These are phyloP conservation scores for Fragum sueziense DNA, from an alignment of 2,888 invertebrate genomes.

Conservation along the genomic window DNA sequence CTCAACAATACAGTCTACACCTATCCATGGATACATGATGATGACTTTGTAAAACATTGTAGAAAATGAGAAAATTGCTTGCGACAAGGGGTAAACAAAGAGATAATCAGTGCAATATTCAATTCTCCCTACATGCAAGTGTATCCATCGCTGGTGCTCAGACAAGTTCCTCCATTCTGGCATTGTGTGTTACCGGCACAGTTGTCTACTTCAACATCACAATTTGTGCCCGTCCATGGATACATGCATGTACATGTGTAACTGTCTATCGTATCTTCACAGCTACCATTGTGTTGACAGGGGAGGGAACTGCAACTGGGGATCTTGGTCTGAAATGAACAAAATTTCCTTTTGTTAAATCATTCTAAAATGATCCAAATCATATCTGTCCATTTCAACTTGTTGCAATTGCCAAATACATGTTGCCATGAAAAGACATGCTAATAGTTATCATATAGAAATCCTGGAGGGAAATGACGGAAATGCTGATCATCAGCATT, in stretches of 20 bases:
- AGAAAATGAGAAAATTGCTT: no score
- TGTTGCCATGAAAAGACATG: no score
- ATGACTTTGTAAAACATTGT: no score
- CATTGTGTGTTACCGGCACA: constrained; percentile 53
- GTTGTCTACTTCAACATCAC: constrained; percentile 48
- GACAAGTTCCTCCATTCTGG: constrained; percentile 61
- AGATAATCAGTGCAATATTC: no score
- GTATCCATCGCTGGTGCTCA: constrained; percentile 57
- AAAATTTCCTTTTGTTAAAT: no score
- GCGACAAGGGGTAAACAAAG: no score
- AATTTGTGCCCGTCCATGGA: constrained; percentile 58
- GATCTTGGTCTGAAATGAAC: constrained; percentile 43
- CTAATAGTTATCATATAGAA: no score
- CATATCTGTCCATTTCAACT: no score
- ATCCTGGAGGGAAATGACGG: no score
- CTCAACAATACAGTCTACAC: constrained; percentile 52
- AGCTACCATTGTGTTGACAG: constrained; percentile 67
- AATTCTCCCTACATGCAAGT: constrained; percentile 67
- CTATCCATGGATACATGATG: constrained; percentile 54
- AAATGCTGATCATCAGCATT: no score
- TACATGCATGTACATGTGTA: constrained; percentile 57
- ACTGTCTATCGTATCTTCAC: constrained; percentile 36
- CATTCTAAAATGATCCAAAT: no score
- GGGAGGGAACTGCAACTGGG: constrained; percentile 62
- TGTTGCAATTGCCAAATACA: no score